A percentile compares a stretch with the other conserved stretches of the same genome.
Evolutionary conservation across 1,140 invertebrate genomes (phyloP).

Genomic region (Araneus ventricosus): DNA sequence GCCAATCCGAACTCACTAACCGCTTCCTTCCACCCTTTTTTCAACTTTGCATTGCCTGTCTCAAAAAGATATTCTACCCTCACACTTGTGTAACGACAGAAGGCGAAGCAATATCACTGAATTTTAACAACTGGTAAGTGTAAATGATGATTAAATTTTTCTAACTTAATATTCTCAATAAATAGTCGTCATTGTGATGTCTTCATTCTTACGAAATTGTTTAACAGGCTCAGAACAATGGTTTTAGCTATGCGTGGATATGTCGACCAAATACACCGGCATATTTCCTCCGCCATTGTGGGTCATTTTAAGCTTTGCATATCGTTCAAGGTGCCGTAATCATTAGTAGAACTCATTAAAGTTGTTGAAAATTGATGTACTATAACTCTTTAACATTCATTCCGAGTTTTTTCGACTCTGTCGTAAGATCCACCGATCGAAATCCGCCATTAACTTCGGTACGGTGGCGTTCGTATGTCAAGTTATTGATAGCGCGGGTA

Average conservation of each 20-base stretch:
- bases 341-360: neutral
- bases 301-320: neutral
- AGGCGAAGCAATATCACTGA: neutral
- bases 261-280: constrained; percentile 47
- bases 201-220: neutral
- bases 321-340: neutral
- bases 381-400: neutral
- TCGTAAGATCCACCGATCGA: constrained; percentile 47
- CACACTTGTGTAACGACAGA: constrained; percentile 57
- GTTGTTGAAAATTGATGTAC: neutral
- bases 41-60: constrained; percentile 24
- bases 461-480: constrained; percentile 68
- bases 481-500: constrained; percentile 59
- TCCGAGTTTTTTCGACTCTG: constrained; percentile 6
- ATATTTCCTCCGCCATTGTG: constrained; percentile 51
- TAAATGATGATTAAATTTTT: neutral
- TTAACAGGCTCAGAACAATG: neutral
- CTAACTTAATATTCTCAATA: neutral
- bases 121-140: constrained; percentile 23
- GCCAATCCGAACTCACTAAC: constrained; percentile 36
- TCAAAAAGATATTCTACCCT: constrained; percentile 27
- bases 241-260: constrained; percentile 27
- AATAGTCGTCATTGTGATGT: neutral
- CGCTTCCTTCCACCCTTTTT: constrained; percentile 68
- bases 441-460: constrained; percentile 69